phyloP scores from a whole-genome alignment of 2,113 vertebrate species.

The Notothenia rossii region DNA sequence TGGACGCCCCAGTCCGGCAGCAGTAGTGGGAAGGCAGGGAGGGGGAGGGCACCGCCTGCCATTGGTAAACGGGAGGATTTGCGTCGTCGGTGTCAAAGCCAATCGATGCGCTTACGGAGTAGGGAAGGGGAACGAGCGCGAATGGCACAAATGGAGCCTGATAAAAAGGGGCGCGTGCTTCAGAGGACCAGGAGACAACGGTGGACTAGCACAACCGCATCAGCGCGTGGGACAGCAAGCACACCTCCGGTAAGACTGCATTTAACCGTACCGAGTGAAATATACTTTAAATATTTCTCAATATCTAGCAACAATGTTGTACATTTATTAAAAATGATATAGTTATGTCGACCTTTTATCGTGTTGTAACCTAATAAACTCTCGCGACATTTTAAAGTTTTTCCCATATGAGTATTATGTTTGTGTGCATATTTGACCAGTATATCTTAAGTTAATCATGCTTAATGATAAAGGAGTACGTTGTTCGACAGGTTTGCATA shows the following conservation, averaged over 20 bases:
- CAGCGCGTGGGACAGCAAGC: constrained; percentile 2
- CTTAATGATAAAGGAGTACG: accelerated
- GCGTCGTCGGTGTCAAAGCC: constrained; percentile 62
- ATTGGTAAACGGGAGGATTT: constrained; percentile 57
- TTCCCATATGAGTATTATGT: neutral
- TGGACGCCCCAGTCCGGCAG: neutral
- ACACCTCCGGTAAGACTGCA: constrained; percentile 37
- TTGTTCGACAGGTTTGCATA: neutral
- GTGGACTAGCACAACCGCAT: accelerated
- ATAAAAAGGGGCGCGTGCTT: constrained; percentile 52
- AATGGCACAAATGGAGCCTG: constrained; percentile 59
- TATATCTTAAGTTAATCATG: neutral
- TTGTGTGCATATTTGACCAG: neutral
- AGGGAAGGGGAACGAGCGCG: constrained; percentile 65
- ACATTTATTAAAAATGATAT: neutral
- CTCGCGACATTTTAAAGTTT: constrained; percentile 34
- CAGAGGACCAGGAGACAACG: neutral
- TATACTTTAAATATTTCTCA: accelerated
- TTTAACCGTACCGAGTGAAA: no score
- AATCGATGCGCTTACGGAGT: constrained; percentile 66
- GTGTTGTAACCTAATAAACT: neutral
- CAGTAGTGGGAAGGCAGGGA: neutral
- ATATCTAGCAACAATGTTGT: no score
- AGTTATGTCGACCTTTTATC: neutral
- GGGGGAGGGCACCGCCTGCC: constrained; percentile 20